phyloP scores from a whole-genome alignment of 2,888 invertebrate genomes.

The Calameuta pallipes region DNA sequence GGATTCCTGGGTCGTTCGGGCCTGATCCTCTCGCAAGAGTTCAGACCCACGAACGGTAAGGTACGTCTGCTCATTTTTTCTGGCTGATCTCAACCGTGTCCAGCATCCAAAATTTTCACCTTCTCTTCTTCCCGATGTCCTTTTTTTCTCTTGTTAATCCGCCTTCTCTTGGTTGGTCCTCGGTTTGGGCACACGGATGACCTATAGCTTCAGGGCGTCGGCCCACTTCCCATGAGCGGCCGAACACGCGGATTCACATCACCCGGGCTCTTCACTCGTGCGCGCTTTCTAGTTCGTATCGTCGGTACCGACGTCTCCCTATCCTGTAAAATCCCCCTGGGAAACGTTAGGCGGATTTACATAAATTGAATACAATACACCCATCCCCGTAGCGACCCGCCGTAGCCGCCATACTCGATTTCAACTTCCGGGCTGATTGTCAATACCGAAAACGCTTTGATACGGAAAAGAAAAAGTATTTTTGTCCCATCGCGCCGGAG shows the following conservation, averaged over 20 bases:
- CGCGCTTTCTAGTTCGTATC: constrained; percentile 35
- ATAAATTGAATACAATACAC: constrained; percentile 5
- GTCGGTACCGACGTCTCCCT: constrained; percentile 24
- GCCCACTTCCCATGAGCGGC: constrained; percentile 24
- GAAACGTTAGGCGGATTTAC: constrained; percentile 16
- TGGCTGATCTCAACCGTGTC: background rate
- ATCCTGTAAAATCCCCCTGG: constrained; percentile 7
- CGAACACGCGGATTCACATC: constrained; percentile 6
- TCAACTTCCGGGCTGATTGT: background rate
- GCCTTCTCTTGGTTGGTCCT: constrained; percentile 13
- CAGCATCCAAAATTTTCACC: constrained; percentile 26
- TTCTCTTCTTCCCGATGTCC: constrained; percentile 15
- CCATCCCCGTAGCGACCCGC: background rate
- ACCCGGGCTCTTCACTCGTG: constrained; percentile 7
- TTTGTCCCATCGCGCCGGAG: background rate
- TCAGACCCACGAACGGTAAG: constrained; percentile 38
- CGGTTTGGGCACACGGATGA: constrained; percentile 11
- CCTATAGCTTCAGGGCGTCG: constrained; percentile 21
- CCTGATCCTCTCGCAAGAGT: constrained; percentile 60
- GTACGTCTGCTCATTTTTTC: constrained; percentile 50
- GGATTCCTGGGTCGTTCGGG: constrained; percentile 59
- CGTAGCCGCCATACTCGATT: background rate
- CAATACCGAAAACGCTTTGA: background rate
- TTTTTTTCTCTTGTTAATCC: constrained; percentile 9
- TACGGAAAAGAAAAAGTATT: background rate